These are phyloP conservation scores for Orchesella cincta DNA, from an alignment of 1,140 invertebrate species.

Conservation along the genomic window DNA sequence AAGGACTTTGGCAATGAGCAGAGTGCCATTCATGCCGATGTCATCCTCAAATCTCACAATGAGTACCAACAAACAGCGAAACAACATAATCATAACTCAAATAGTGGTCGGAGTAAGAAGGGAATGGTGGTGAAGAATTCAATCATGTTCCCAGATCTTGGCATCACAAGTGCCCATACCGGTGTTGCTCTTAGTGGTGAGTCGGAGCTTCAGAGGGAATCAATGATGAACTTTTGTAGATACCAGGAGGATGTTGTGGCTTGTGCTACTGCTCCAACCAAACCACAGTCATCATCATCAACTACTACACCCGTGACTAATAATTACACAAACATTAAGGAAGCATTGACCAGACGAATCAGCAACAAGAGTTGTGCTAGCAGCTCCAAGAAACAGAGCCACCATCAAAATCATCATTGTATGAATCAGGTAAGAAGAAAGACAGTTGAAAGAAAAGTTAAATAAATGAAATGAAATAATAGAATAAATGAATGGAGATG, in stretches of 20 bases:
- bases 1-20: too few species aligned
- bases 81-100: not conserved
- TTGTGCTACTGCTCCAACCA: not conserved
- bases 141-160: not conserved
- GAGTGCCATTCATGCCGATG: too few species aligned
- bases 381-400: not conserved
- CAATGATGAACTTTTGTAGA: not conserved
- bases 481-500: not conserved
- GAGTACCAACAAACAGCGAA: not conserved
- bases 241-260: not conserved
- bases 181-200: not conserved
- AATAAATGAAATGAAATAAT: conserved; percentile 11
- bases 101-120: not conserved
- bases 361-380: conserved; percentile 13
- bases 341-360: conserved; percentile 37
- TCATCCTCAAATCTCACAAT: not conserved
- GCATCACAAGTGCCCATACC: not conserved
- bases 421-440: conserved; percentile 13
- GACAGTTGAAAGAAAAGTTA: conserved; percentile 1
- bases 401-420: not conserved
- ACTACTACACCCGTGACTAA: not conserved
- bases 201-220: not conserved
- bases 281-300: not conserved
- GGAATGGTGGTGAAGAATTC: not conserved
- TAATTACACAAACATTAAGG: conserved; percentile 47